These are phyloP conservation scores for Phyllotis vaccarum DNA, from an alignment of 2,797 vertebrate species.

Conservation along the genomic window DNA sequence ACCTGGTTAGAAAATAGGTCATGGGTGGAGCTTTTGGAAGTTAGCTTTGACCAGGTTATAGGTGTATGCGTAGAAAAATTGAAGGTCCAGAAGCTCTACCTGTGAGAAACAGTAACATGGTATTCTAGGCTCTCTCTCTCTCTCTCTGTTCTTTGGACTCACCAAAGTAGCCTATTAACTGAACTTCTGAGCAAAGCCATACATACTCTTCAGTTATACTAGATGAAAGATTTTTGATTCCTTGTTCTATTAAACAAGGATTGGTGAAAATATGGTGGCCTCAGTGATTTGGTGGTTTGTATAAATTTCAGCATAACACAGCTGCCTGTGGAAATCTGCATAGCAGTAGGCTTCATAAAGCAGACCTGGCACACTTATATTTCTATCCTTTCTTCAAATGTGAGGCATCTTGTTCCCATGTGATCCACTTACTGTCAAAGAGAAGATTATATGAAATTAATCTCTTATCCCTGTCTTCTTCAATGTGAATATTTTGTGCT, in stretches of 20 bases:
- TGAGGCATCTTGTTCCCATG: not conserved
- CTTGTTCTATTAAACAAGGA: not conserved
- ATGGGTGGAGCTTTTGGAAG: not conserved
- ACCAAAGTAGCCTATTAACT: too few relatives aligned
- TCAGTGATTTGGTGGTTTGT: too few relatives aligned
- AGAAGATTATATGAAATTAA: not conserved
- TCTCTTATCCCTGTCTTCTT: not conserved
- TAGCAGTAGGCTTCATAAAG: not conserved
- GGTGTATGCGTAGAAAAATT: not conserved
- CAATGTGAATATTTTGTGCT: not conserved
- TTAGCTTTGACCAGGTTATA: not conserved
- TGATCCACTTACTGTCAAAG: not conserved
- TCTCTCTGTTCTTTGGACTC: not conserved
- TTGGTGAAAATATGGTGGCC: too few relatives aligned
- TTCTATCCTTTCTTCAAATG: not conserved
- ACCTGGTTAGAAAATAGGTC: not conserved
- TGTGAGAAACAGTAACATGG: not conserved
- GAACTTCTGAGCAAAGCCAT: not conserved
- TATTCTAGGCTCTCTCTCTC: accelerated
- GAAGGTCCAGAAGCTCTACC: too few relatives aligned
- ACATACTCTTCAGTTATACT: not conserved
- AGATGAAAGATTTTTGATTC: too few relatives aligned
- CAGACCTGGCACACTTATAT: not conserved
- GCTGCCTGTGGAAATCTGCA: not conserved
- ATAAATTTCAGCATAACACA: not conserved